Base-by-base conservation (phyloP, 2,888 invertebrate species). In the Trissolcus brochymenae region DNA sequence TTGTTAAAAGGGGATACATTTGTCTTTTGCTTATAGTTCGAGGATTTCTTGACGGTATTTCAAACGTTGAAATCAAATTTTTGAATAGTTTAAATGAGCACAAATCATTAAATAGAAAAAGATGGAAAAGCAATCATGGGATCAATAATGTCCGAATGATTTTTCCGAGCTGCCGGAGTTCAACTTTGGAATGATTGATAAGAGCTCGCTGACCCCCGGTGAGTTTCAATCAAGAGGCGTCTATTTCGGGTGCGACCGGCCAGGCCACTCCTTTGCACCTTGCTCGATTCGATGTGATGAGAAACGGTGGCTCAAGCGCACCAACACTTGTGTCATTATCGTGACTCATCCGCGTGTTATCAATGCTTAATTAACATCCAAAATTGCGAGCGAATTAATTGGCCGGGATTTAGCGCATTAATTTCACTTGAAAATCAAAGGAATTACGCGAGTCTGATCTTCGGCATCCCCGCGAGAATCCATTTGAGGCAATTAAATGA, bases 201-300 rank as follows among this genome's bases (percentile, higher is more conserved):
- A 46, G 11, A 13, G 68, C 43, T 55, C 68, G 60, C n/a, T 68
- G 62, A 71, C 61, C 62, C 70, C 40, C 43, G 1, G 61, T 14
- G 55, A 71, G 29, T 29, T 61, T 71, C 56, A 62, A 61, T 71
- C 49, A 56, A 29, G 29, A 29, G 40, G 43, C 55, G 14, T 71
- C 57, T 70, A 60, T 61, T 60, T 61, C 43, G 43, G 54, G 64
- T 62, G 41, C 53, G 40, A 60, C 29, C 49, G 50, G 2, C n/a
- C 40, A 40, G 29, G 29, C 41, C 46, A 40, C 19, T 46, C 29
- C 35, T 29, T 54, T 29, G 29, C 64, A 65, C 64, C 64, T 65
- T 55, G 29, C 46, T 40, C 51, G 43, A 1, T 46, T 6, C 1
- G 21, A 59, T 60, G 50, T 60, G 62, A 62, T 16, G 62, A 62